These are phyloP conservation scores for Danio aesculapii DNA, from an alignment of 2,797 vertebrate genomes.

Conservation along the genomic window DNA sequence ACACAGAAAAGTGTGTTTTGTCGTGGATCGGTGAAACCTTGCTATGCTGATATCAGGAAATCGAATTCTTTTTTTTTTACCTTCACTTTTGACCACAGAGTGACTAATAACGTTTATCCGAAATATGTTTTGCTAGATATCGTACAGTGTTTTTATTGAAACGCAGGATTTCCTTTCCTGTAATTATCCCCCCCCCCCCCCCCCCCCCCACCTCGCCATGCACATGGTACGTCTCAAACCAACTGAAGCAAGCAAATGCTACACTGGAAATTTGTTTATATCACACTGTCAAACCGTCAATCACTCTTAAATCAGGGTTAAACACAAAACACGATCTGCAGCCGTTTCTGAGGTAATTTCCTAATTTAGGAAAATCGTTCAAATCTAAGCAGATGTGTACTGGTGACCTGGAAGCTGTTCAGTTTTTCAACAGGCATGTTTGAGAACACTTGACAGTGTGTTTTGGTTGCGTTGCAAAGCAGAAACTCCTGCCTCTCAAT, in stretches of 20 bases:
- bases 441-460: conserved; percentile 29
- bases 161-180: not conserved
- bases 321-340: conserved; percentile 16
- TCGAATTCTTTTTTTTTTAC: not conserved
- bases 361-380: conserved; percentile 28
- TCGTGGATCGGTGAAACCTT: not conserved
- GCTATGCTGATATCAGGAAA: conserved; percentile 10
- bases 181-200: conserved; percentile 15
- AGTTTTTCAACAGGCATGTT: conserved; percentile 41
- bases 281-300: conserved; percentile 33
- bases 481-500: conserved; percentile 15
- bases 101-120: conserved; percentile 10
- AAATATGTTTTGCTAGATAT: not conserved
- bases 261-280: conserved; percentile 29
- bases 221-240: not conserved
- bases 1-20: conserved; percentile 11
- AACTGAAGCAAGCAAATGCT: not conserved
- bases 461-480: conserved; percentile 25
- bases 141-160: not conserved
- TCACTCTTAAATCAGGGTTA: conserved; percentile 23
- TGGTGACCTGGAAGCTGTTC: conserved; percentile 39
- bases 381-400: conserved; percentile 42
- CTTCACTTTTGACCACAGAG: not conserved
- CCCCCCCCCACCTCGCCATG: not conserved
- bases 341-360: conserved; percentile 38